Evolutionary conservation across 2,797 vertebrate species (phyloP).

Genomic region (Gadopsis marmoratus): DNA sequence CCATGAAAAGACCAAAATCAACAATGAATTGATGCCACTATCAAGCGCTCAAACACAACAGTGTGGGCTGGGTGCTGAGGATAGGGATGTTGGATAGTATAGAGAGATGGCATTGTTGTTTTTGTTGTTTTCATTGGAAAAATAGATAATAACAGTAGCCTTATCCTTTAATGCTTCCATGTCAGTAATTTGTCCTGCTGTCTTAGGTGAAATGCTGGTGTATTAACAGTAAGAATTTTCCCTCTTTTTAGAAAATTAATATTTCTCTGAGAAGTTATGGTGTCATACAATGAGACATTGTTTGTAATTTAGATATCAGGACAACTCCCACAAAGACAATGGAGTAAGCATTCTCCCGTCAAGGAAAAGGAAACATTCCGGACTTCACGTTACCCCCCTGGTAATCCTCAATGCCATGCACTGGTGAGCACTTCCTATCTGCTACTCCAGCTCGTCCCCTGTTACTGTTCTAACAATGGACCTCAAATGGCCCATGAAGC

Average conservation of each 20-base stretch:
- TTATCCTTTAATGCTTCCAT: not conserved
- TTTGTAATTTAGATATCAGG: conserved; percentile 44
- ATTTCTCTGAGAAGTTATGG: conserved; percentile 26
- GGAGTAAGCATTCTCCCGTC: conserved; percentile 38
- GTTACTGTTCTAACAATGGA: conserved; percentile 80
- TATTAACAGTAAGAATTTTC: conserved; percentile 9
- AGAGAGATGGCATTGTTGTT: not conserved
- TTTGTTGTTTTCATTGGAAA: not conserved
- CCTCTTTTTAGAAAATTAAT: conserved; percentile 8
- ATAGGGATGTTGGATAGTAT: not conserved
- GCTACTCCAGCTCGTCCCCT: conserved; percentile 66
- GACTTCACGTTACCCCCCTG: conserved; percentile 56
- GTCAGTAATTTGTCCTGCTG: not conserved
- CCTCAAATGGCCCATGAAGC: conserved; percentile 76
- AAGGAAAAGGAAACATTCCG: conserved; percentile 69
- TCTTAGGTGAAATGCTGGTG: not conserved
- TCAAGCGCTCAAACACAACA: not conserved
- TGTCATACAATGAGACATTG: conserved; percentile 58
- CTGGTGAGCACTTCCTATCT: conserved; percentile 74
- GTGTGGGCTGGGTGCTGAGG: not conserved
- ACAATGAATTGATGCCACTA: not conserved
- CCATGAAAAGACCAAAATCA: not conserved
- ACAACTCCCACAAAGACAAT: conserved; percentile 55
- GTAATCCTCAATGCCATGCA: conserved; percentile 66
- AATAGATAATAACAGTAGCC: not conserved